Evolutionary conservation across 2,113 vertebrate genomes (phyloP).

Genomic region (Corythoichthys haematopterus): DNA sequence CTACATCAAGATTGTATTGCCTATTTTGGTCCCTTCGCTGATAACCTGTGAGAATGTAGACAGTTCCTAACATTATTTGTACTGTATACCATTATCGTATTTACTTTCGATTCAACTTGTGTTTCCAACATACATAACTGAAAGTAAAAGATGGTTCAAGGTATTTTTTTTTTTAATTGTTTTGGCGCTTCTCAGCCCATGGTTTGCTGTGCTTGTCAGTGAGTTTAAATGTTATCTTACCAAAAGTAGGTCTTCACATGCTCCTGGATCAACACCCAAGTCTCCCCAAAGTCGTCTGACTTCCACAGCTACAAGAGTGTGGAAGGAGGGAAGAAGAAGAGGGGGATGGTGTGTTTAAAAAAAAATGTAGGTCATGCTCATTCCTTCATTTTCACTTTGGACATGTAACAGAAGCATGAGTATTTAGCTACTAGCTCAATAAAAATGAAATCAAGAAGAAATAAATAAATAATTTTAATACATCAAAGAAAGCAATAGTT

Average conservation of each 20-base stretch:
- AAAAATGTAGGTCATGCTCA: slow-evolving; percentile 60
- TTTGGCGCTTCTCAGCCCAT: neutral
- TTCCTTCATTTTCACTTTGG: slow-evolving; percentile 42
- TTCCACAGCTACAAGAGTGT: slow-evolving; percentile 85
- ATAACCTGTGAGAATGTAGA: neutral
- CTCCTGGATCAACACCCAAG: slow-evolving; percentile 97
- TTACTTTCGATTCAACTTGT: neutral
- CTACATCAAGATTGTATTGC: neutral
- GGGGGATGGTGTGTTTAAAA: slow-evolving; percentile 33
- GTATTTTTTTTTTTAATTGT: neutral
- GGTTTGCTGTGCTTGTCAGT: neutral
- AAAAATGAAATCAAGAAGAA: slow-evolving; percentile 10
- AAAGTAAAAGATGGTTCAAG: neutral
- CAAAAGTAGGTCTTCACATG: slow-evolving; percentile 94
- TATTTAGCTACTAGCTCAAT: slow-evolving; percentile 1
- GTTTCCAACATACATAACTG: neutral
- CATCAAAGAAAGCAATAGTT: neutral
- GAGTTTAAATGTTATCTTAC: slow-evolving; percentile 67
- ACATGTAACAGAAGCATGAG: slow-evolving; percentile 28
- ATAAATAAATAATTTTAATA: slow-evolving; percentile 3
- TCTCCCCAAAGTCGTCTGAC: slow-evolving; percentile 95
- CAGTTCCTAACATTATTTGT: slow-evolving; percentile 7
- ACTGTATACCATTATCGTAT: neutral
- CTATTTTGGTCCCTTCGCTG: neutral
- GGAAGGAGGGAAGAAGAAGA: neutral